Evolutionary conservation across 2,797 vertebrate species (phyloP).

Genomic region (Mionectes olivaceus): DNA sequence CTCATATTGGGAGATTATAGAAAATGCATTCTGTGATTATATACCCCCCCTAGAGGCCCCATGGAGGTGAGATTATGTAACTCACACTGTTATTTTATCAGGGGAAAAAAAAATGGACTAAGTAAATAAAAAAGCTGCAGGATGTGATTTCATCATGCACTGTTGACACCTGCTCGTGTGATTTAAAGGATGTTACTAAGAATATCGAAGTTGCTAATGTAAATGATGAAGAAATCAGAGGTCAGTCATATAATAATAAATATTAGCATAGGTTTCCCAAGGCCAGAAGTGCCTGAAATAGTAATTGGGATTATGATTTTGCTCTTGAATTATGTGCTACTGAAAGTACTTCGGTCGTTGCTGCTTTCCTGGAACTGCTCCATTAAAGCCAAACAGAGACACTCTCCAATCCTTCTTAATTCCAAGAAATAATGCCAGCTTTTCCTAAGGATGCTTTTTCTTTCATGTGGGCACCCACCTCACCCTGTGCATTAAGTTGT

Average conservation of each 20-base stretch:
- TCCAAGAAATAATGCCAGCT: not conserved
- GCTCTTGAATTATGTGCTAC: constrained; percentile 55
- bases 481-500: fast-evolving
- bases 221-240: constrained; percentile 65
- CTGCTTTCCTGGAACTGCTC: constrained; percentile 63
- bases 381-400: constrained; percentile 5
- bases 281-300: constrained; percentile 42
- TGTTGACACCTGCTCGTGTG: constrained; percentile 44
- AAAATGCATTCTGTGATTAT: constrained; percentile 15
- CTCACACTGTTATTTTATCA: constrained; percentile 23
- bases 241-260: constrained; percentile 70
- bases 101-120: not conserved
- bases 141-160: constrained; percentile 53
- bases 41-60: not conserved
- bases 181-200: constrained; percentile 64
- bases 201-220: constrained; percentile 49
- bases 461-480: not conserved
- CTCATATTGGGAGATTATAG: constrained; percentile 45
- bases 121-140: constrained; percentile 49
- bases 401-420: not conserved
- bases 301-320: constrained; percentile 47
- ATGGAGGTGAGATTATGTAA: constrained; percentile 41
- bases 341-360: constrained; percentile 16
- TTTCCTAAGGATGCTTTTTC: not conserved
- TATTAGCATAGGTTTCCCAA: constrained; percentile 61